These are phyloP conservation scores for Sinotaia quadrata DNA, from an alignment of 2,888 invertebrate species.

Conservation along the genomic window DNA sequence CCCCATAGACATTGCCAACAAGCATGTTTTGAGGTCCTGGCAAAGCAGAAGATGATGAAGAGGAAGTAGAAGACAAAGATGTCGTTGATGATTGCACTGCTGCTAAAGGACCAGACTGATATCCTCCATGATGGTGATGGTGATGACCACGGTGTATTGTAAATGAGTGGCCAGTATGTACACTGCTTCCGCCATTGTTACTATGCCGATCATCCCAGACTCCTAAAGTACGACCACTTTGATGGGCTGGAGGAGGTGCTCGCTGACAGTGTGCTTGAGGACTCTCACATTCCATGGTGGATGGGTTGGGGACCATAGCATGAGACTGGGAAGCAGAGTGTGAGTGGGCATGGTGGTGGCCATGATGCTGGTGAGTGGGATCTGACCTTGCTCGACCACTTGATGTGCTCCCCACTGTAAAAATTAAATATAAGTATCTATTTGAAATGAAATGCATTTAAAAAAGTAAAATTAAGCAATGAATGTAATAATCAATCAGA, in stretches of 20 bases:
- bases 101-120: constrained; percentile 41
- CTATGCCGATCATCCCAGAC: constrained; percentile 4
- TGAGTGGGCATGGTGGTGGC: constrained; percentile 57
- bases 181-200: not conserved
- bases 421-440: too few relatives aligned
- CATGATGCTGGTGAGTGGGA: constrained; percentile 72
- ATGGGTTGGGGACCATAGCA: constrained; percentile 34
- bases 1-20: constrained; percentile 21
- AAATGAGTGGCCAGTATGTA: constrained; percentile 25
- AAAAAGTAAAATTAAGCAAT: too few relatives aligned
- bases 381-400: constrained; percentile 68
- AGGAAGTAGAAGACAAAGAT: constrained; percentile 31
- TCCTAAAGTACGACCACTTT: not conserved
- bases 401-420: constrained; percentile 57
- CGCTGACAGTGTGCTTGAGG: constrained; percentile 41
- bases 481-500: too few relatives aligned
- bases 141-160: constrained; percentile 44
- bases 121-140: constrained; percentile 43
- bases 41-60: constrained; percentile 34
- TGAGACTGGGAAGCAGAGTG: constrained; percentile 47
- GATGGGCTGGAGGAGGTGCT: constrained; percentile 28
- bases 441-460: too few relatives aligned
- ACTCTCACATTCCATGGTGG: constrained; percentile 63
- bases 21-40: constrained; percentile 31
- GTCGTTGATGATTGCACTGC: constrained; percentile 29